These are phyloP conservation scores for Dendrolimus houi DNA, from an alignment of 2,888 invertebrate species.

Conservation along the genomic window DNA sequence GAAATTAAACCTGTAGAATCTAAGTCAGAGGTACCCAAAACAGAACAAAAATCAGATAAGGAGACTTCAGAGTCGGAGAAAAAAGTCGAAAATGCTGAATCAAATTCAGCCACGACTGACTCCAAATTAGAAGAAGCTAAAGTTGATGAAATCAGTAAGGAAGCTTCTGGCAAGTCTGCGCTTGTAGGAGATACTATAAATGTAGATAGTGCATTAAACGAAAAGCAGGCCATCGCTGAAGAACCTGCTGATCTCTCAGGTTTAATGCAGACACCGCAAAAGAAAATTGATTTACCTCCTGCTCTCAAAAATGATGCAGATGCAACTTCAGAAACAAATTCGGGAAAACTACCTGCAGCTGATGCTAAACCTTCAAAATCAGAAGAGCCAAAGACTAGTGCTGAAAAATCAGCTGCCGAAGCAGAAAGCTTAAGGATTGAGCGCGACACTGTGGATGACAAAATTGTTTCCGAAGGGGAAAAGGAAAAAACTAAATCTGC, in stretches of 20 bases:
- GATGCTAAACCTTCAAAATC: slow-evolving; percentile 17
- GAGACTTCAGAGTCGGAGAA: slow-evolving; percentile 21
- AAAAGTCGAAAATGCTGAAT: slow-evolving; percentile 23
- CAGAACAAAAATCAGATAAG: slow-evolving; percentile 21
- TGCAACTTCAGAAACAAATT: slow-evolving; percentile 38
- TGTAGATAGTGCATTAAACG: slow-evolving; percentile 43
- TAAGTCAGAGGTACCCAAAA: slow-evolving; percentile 22
- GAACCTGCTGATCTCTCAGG: slow-evolving; percentile 41
- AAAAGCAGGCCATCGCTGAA: slow-evolving; percentile 48
- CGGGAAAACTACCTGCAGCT: slow-evolving; percentile 15
- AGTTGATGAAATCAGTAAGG: slow-evolving; percentile 39
- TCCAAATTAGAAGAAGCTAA: slow-evolving; percentile 32
- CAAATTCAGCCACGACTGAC: slow-evolving; percentile 29
- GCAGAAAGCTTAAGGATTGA: slow-evolving; percentile 48
- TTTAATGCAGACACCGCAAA: slow-evolving; percentile 40
- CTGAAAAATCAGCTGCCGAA: slow-evolving; percentile 8
- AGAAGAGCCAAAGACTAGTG: slow-evolving; percentile 10
- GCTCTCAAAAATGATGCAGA: slow-evolving; percentile 45
- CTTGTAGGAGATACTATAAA: slow-evolving; percentile 38
- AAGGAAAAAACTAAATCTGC: slow-evolving; percentile 8
- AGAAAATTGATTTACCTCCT: slow-evolving; percentile 48
- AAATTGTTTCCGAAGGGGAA: slow-evolving; percentile 13
- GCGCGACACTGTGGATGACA: slow-evolving; percentile 51
- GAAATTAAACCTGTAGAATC: slow-evolving; percentile 32
- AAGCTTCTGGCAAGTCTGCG: slow-evolving; percentile 35